Evolutionary conservation across 2,888 invertebrate genomes (phyloP).

Genomic region (Liodrosophila aerea): DNA sequence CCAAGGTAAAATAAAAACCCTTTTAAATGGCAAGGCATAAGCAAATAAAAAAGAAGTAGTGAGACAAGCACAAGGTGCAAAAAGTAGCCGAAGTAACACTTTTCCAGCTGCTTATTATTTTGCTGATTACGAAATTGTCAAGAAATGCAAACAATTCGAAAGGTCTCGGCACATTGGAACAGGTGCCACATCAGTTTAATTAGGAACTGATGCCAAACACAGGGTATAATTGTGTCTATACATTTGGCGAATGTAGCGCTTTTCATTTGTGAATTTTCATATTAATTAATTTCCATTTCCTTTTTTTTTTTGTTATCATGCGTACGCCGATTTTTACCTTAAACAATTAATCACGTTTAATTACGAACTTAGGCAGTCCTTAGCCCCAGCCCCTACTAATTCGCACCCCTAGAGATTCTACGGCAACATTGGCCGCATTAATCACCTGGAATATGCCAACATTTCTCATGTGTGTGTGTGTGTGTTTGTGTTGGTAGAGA

Average conservation of each 20-base stretch:
- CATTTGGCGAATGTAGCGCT: constrained; percentile 4
- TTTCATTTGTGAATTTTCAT: constrained; percentile 46
- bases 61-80: too few relatives aligned
- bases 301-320: constrained; percentile 67
- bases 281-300: constrained; percentile 72
- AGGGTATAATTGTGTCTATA: constrained; percentile 22
- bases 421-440: constrained; percentile 62
- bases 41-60: too few relatives aligned
- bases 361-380: constrained; percentile 54
- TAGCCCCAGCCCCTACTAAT: constrained; percentile 11
- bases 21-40: neutral
- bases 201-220: too few relatives aligned
- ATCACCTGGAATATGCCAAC: constrained; percentile 70
- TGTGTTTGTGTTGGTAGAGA: too few relatives aligned
- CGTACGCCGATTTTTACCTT: constrained; percentile 71
- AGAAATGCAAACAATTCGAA: constrained; percentile 32
- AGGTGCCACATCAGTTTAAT: constrained; percentile 50
- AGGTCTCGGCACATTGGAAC: constrained; percentile 41
- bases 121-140: constrained; percentile 60
- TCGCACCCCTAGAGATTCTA: constrained; percentile 29
- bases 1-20: constrained; percentile 38
- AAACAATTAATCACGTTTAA: constrained; percentile 80
- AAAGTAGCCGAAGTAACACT: constrained; percentile 18
- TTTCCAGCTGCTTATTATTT: constrained; percentile 64
- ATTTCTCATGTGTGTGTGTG: constrained; percentile 61